A percentile compares a stretch with the other conserved stretches of the same genome.
Conservation (phyloP, 2,888 invertebrate species). For the Sepiola atlantica region DNA sequence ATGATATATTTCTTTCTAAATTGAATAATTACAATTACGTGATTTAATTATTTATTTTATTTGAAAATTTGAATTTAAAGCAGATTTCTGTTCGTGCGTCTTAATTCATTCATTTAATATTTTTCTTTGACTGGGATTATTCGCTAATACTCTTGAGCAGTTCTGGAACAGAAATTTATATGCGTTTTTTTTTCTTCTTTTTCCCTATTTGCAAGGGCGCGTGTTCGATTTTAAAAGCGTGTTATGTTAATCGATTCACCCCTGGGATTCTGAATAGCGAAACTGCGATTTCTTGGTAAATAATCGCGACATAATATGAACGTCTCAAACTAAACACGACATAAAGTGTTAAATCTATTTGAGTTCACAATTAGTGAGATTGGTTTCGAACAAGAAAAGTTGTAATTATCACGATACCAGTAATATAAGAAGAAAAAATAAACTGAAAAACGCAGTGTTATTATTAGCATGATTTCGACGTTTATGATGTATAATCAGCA, state of each 20-base stretch:
- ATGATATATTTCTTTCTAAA: not conserved
- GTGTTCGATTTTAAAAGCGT: not conserved
- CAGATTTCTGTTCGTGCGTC: not conserved
- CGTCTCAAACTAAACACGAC: not conserved
- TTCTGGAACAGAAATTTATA: not conserved
- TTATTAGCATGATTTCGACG: no score
- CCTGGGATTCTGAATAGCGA: not conserved
- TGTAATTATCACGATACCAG: conserved; percentile 32
- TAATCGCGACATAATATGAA: not conserved
- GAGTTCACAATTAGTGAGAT: not conserved
- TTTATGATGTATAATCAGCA: no score
- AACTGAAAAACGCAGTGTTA: not conserved
- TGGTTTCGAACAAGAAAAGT: not conserved
- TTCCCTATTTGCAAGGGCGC: not conserved
- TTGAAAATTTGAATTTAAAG: not conserved
- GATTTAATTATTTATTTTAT: not conserved
- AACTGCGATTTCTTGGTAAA: not conserved
- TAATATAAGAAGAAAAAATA: not conserved
- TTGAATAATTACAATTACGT: not conserved
- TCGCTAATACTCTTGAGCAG: not conserved
- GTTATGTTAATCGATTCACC: not conserved
- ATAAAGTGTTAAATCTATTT: not conserved
- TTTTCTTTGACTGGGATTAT: not conserved
- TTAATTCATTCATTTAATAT: not conserved
- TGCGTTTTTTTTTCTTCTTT: not conserved